phyloP scores from a whole-genome alignment of 2,888 invertebrate species.

The Mesorhabditis belari region DNA sequence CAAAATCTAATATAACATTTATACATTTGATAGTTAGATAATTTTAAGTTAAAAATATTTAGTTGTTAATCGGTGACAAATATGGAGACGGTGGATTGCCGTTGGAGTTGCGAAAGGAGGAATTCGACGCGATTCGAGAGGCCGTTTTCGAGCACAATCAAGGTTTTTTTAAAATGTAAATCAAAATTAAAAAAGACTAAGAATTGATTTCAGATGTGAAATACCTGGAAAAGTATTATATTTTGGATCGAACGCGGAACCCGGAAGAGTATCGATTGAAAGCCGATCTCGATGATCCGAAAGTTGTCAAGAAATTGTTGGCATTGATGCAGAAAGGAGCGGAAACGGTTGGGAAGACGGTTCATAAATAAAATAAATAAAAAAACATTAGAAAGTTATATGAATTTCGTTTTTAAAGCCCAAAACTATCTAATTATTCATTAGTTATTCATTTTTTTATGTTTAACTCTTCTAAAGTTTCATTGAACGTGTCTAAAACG shows the following conservation, averaged over 20 bases:
- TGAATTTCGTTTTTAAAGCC: too few relatives aligned
- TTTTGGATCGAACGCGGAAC: constrained; percentile 52
- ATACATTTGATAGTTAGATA: too few relatives aligned
- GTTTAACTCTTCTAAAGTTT: too few relatives aligned
- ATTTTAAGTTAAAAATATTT: constrained; percentile 10
- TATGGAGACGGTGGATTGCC: constrained; percentile 56
- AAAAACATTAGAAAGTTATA: too few relatives aligned
- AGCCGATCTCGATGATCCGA: constrained; percentile 13
- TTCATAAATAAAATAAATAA: too few relatives aligned
- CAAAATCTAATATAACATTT: too few relatives aligned
- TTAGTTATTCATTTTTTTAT: too few relatives aligned
- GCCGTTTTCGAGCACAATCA: constrained; percentile 51
- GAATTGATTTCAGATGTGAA: constrained; percentile 53
- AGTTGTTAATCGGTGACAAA: constrained; percentile 57
- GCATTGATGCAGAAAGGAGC: constrained; percentile 29
- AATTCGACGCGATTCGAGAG: constrained; percentile 53
- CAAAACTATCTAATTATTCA: too few relatives aligned
- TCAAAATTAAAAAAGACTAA: constrained; percentile 46
- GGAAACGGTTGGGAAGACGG: constrained; percentile 22
- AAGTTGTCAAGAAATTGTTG: constrained; percentile 13
- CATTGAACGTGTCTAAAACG: too few relatives aligned
- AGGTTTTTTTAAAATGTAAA: constrained; percentile 55
- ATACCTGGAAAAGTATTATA: constrained; percentile 54
- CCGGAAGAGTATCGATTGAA: constrained; percentile 32
- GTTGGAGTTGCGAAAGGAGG: constrained; percentile 52